Percentiles rank a stretch among this genome's conserved stretches.
phyloP scores from a whole-genome alignment of 2,888 invertebrate species.

The Camponotus fellah region DNA sequence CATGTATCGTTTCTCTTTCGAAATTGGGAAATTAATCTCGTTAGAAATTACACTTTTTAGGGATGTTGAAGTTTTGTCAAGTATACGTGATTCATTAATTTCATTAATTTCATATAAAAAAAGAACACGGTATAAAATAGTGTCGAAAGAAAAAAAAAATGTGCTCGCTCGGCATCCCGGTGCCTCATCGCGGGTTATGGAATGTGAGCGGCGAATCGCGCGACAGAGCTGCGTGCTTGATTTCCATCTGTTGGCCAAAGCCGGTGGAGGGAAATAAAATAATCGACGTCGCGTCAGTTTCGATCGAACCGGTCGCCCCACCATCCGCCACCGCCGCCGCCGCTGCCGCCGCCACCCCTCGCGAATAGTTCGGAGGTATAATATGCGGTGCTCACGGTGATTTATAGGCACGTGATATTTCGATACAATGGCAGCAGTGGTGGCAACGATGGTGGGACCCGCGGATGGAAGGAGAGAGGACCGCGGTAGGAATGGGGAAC shows the following conservation, averaged over 20 bases:
- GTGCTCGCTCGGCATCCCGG: slow-evolving; percentile 30
- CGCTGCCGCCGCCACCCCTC: slow-evolving; percentile 58
- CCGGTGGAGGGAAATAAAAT: slow-evolving; percentile 73
- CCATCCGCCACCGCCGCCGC: slow-evolving; percentile 41
- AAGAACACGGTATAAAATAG: not conserved
- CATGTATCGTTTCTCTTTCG: not conserved
- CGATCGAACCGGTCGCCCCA: slow-evolving; percentile 69
- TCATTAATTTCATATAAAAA: not conserved
- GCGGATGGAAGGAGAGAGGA: slow-evolving; percentile 59
- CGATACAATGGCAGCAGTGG: slow-evolving; percentile 79
- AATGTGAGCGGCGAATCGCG: slow-evolving; percentile 30
- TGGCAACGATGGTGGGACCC: slow-evolving; percentile 44
- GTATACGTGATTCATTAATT: not conserved
- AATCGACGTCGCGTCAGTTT: slow-evolving; percentile 80
- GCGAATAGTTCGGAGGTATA: slow-evolving; percentile 80
- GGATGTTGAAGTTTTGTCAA: not conserved
- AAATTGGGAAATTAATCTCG: not conserved
- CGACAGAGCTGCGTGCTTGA: slow-evolving; percentile 54
- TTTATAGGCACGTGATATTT: slow-evolving; percentile 82
- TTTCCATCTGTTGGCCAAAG: slow-evolving; percentile 60
- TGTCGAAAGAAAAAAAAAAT: slow-evolving; percentile 3
- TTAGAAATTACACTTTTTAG: not conserved
- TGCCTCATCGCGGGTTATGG: slow-evolving; percentile 32
- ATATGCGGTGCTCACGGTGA: slow-evolving; percentile 80
- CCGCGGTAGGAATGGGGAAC: slow-evolving; percentile 46